A percentile compares a stretch with the other conserved stretches of the same genome.
Conservation (phyloP, 2,113 vertebrate genomes). For the Centropus unirufus region DNA sequence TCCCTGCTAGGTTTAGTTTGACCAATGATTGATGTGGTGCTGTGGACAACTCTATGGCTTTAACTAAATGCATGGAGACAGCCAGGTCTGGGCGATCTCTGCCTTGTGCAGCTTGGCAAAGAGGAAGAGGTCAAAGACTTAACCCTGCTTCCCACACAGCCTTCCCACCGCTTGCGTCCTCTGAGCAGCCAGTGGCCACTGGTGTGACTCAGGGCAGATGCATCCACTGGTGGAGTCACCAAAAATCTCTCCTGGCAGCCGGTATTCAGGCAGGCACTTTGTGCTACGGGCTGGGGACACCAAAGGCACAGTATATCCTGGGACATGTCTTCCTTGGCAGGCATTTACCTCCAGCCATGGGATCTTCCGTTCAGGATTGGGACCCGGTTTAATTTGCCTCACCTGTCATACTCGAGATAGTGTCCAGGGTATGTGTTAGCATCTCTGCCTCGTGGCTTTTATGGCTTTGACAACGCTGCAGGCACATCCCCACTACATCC, state of each 20-base stretch:
- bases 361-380: background rate
- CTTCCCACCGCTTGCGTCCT: background rate
- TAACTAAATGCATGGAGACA: background rate
- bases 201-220: background rate
- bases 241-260: background rate
- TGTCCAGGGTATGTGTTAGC: background rate
- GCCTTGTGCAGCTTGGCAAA: background rate
- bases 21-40: background rate
- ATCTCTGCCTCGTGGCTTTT: background rate
- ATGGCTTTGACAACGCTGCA: background rate
- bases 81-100: background rate
- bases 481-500: background rate
- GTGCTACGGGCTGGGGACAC: background rate
- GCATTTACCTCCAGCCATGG: background rate
- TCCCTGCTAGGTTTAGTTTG: background rate
- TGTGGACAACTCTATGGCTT: background rate
- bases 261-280: accelerated
- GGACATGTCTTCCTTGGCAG: background rate
- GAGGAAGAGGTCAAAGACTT: background rate
- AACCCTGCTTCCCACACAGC: background rate
- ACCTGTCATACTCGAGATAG: background rate
- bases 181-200: accelerated
- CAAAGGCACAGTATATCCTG: background rate
- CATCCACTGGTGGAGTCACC: background rate
- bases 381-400: background rate